Evolutionary conservation across 2,888 invertebrate genomes (phyloP).

Genomic region (Macrophya annulata): DNA sequence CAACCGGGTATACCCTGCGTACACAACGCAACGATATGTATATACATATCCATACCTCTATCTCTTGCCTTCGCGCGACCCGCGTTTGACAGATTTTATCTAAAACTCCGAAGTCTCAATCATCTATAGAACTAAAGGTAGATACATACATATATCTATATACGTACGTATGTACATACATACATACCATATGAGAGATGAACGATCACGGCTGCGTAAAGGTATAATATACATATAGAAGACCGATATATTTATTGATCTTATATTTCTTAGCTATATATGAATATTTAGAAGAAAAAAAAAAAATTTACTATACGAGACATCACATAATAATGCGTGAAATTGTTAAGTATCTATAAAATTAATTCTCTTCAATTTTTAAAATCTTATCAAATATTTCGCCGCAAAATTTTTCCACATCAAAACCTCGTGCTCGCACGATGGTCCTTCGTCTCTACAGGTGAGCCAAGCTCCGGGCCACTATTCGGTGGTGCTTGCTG

Average conservation of each 20-base stretch:
- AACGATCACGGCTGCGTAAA: not conserved
- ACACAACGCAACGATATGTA: not conserved
- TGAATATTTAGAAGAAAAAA: no score
- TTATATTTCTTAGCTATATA: not conserved
- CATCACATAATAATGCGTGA: no score
- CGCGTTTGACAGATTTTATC: conserved; percentile 47
- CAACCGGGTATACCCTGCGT: not conserved
- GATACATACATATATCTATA: no score
- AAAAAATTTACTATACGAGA: no score
- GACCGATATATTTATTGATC: not conserved
- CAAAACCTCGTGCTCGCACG: not conserved
- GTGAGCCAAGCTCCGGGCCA: conserved; percentile 35
- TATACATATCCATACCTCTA: not conserved
- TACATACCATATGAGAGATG: not conserved
- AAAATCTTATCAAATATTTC: not conserved
- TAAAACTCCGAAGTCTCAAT: conserved; percentile 48
- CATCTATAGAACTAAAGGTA: not conserved
- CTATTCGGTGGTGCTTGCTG: conserved; percentile 23
- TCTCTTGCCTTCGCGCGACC: conserved; percentile 19
- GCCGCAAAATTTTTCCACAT: conserved; percentile 1
- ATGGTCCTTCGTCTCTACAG: conserved; percentile 23
- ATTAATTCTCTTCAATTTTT: not conserved
- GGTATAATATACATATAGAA: not conserved
- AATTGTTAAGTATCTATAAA: not conserved
- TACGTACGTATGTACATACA: not conserved